These are phyloP conservation scores for Arctocebus calabarensis DNA, from an alignment of 2,797 vertebrate genomes.

Conservation along the genomic window DNA sequence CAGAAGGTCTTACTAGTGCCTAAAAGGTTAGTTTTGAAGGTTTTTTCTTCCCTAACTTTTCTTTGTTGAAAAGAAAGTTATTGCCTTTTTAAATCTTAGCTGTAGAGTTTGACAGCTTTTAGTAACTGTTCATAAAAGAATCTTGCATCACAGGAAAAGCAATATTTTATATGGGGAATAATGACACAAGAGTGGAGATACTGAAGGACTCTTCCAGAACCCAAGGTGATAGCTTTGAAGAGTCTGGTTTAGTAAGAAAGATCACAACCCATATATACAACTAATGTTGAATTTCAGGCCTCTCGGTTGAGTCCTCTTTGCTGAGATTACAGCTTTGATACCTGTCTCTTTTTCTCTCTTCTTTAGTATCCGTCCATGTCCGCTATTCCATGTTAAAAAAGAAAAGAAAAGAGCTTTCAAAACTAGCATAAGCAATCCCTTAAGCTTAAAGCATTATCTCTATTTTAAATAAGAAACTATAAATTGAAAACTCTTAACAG, in stretches of 20 bases:
- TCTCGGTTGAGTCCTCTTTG: conserved; percentile 60
- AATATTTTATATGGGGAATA: conserved; percentile 45
- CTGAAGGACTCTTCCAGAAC: conserved; percentile 28
- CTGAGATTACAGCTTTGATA: conserved; percentile 41
- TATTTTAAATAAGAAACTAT: conserved; percentile 65
- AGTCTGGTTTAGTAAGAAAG: conserved; percentile 29
- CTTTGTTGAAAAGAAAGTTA: background rate
- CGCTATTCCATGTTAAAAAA: conserved; percentile 53
- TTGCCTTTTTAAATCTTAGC: conserved; percentile 63
- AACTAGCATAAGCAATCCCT: conserved; percentile 39
- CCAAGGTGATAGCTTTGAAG: conserved; percentile 22
- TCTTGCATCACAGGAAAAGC: conserved; percentile 59
- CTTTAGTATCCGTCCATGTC: conserved; percentile 31
- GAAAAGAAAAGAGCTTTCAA: conserved; percentile 23
- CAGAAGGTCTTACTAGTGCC: conserved; percentile 75
- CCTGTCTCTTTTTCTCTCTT: conserved; percentile 22
- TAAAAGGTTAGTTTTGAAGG: conserved; percentile 63
- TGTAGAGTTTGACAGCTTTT: conserved; percentile 75
- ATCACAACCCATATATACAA: background rate
- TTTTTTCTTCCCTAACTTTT: conserved; percentile 13
- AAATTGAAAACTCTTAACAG: conserved; percentile 61
- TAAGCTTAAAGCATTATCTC: conserved; percentile 53
- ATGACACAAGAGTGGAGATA: conserved; percentile 28
- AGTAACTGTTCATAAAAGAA: conserved; percentile 61
- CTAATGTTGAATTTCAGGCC: conserved; percentile 47